Evolutionary conservation across 2,113 vertebrate genomes (phyloP), one percentile per base, ranked within the genome.

Genomic region (Atherinomorus stipes): DNA sequence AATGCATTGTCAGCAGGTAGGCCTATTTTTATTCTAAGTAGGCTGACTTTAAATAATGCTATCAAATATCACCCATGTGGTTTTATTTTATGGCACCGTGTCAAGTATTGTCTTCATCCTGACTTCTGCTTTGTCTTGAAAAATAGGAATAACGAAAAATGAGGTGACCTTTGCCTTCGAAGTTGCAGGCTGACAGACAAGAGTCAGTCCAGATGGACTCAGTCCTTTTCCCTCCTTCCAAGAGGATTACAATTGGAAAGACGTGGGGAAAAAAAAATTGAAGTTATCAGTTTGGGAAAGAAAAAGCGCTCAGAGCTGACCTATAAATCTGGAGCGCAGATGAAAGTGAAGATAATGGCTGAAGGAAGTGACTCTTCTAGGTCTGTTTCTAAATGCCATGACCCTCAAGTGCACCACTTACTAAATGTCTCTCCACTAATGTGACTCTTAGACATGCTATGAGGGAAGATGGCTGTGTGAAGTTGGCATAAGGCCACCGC

Each of bases 361-460:
- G 77, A 59, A 34, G 12, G 80, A 23, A 74, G 52, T 52, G 56
- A 74, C 12, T 81, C 76, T 89, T 86, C 66, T 64, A 72, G 59
- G 49, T 71, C 58, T 59, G 57, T 67, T 51, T 45, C 19, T 15
- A 79, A 88, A 88, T 74, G 65, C 44, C 68, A 84, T 2, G 49
- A 78, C 66, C 76, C 71, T 67, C 57, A 80, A 53, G 73, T 80
- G 54, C 8, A 12, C 52, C 19, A 34, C 63, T 72, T 53, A 28
- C 61, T 71, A 85, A 90, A 92, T 89, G 84, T 80, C 80, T 85
- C 66, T 63, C 73, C 54, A 64, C 74, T 85, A 75, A 60, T 2
- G 11, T 71, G 65, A 37, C 67, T 81, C 57, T 83, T 78, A 75
- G 69, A 78, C 83, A 83, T 81, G 65, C 37, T 71, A 74, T 64